A percentile compares a stretch with the other conserved stretches of the same genome.
Evolutionary conservation across 2,888 invertebrate species (phyloP).

Genomic region (Drosophila histrio): DNA sequence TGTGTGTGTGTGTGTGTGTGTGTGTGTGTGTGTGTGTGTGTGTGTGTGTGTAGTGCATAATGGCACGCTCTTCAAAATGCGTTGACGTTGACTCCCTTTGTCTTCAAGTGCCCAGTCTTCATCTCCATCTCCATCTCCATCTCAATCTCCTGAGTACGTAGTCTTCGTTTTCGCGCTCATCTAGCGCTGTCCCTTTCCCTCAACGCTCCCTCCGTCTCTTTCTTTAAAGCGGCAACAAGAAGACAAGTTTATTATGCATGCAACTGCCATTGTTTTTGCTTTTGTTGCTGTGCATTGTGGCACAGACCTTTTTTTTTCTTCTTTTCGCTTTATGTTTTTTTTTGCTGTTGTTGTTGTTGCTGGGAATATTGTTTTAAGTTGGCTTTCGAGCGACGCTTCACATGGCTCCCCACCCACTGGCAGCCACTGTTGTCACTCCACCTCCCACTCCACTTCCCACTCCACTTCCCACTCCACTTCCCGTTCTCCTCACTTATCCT

Average conservation of each 20-base stretch:
- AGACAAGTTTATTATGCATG: constrained; percentile 67
- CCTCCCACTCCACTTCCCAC: background rate
- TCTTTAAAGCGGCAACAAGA: constrained; percentile 37
- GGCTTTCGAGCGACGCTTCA: constrained; percentile 56
- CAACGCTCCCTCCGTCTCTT: background rate
- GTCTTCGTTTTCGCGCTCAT: constrained; percentile 26
- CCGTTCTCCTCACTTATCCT: background rate
- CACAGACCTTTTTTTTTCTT: constrained; percentile 35
- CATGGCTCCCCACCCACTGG: constrained; percentile 1
- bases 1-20: background rate
- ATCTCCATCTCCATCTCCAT: background rate
- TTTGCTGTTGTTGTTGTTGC: constrained; percentile 4
- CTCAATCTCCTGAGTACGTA: background rate
- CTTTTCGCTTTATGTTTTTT: background rate
- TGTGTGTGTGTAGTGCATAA: constrained; percentile 49
- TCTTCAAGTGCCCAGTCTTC: constrained; percentile 53
- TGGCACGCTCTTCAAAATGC: constrained; percentile 62
- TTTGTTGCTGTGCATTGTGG: constrained; percentile 44
- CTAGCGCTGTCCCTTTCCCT: constrained; percentile 11
- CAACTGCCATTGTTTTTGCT: constrained; percentile 54
- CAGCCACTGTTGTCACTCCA: background rate
- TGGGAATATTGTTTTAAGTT: constrained; percentile 62
- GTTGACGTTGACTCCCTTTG: constrained; percentile 64
- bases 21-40: constrained; percentile 17
- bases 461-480: background rate